These are phyloP conservation scores for Abrostola tripartita DNA, from an alignment of 2,888 invertebrate species.

Conservation along the genomic window DNA sequence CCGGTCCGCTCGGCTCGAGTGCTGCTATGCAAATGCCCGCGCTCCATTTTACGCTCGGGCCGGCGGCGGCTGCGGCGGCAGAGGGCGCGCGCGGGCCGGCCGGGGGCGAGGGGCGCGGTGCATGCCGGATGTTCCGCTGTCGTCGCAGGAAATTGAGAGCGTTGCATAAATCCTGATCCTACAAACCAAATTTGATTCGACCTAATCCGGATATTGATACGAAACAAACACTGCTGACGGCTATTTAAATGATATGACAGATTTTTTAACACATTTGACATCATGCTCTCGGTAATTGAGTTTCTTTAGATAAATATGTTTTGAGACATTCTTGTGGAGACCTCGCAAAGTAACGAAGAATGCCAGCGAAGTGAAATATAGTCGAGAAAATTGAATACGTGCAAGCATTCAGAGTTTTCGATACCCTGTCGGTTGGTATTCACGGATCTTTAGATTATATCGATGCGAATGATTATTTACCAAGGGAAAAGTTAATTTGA, in stretches of 20 bases:
- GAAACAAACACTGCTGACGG: slow-evolving; percentile 79
- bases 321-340: slow-evolving; percentile 67
- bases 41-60: slow-evolving; percentile 83
- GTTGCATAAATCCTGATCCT: slow-evolving; percentile 87
- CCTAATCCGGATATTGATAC: slow-evolving; percentile 88
- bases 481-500: slow-evolving; percentile 6
- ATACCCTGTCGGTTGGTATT: slow-evolving; percentile 42
- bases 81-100: slow-evolving; percentile 52
- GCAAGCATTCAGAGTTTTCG: slow-evolving; percentile 76
- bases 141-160: slow-evolving; percentile 88
- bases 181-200: slow-evolving; percentile 86
- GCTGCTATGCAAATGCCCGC: slow-evolving; percentile 85
- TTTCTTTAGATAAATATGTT: slow-evolving; percentile 69
- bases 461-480: slow-evolving; percentile 31
- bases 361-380: slow-evolving; percentile 79
- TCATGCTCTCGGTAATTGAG: slow-evolving; percentile 61
- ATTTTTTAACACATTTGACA: slow-evolving; percentile 47
- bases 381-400: slow-evolving; percentile 83
- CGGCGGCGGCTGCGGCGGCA: slow-evolving; percentile 62
- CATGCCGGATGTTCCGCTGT: slow-evolving; percentile 85
- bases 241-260: slow-evolving; percentile 68
- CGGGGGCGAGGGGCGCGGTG: slow-evolving; percentile 59
- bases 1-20: slow-evolving; percentile 83
- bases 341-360: slow-evolving; percentile 69
- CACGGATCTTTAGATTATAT: slow-evolving; percentile 39